A percentile compares a stretch with the other conserved stretches of the same genome.
Evolutionary conservation across 2,888 invertebrate species (phyloP).

Genomic region (Andrena camellia): DNA sequence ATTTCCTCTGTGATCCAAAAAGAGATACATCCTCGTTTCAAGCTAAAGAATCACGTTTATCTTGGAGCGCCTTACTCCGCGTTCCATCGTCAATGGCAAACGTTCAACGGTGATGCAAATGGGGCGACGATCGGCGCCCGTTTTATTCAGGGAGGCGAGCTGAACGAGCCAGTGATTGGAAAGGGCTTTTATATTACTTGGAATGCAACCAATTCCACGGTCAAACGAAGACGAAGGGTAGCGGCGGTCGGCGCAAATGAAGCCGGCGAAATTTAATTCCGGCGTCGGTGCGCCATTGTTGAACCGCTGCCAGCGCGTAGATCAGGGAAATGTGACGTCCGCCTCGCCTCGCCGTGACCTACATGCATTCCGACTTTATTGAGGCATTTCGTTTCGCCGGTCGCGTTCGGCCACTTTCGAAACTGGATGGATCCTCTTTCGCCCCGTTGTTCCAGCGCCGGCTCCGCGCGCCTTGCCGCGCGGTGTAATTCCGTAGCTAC

Average conservation of each 20-base stretch:
- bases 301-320: constrained; percentile 71
- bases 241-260: constrained; percentile 63
- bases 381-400: constrained; percentile 62
- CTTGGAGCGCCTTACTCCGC: no score
- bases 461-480: not conserved
- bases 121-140: constrained; percentile 17
- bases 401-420: not conserved
- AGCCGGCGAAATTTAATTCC: constrained; percentile 72
- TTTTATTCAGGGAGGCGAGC: constrained; percentile 36
- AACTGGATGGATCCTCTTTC: constrained; percentile 8
- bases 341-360: constrained; percentile 70
- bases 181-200: constrained; percentile 60
- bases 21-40: no score
- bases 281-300: constrained; percentile 65
- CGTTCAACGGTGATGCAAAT: constrained; percentile 50
- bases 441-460: not conserved
- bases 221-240: constrained; percentile 48
- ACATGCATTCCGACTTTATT: constrained; percentile 73
- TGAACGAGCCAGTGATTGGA: constrained; percentile 23
- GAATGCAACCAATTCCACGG: constrained; percentile 72
- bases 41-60: no score
- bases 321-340: constrained; percentile 68
- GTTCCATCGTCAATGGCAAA: not conserved
- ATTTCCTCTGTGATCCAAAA: no score
- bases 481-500: not conserved